A percentile compares a stretch with the other conserved stretches of the same genome.
Evolutionary conservation across 2,113 vertebrate genomes (phyloP).

Genomic region (Zeus faber): DNA sequence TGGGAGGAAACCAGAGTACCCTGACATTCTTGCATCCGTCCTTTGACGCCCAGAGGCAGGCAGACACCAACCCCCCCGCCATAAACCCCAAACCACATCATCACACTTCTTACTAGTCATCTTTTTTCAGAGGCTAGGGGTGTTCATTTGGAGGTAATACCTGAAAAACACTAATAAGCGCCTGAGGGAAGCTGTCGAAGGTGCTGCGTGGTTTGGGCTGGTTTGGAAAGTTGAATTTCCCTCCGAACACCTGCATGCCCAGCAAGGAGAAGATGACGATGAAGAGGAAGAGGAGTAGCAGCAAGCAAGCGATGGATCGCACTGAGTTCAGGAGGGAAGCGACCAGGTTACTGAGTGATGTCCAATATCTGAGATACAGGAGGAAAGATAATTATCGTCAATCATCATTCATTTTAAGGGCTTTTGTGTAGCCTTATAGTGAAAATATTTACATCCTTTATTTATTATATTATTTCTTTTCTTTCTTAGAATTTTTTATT

Average conservation of each 20-base stretch:
- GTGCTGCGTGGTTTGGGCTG: conserved; percentile 83
- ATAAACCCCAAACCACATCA: too few species aligned
- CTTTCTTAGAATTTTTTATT: too few species aligned
- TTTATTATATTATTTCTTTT: too few species aligned
- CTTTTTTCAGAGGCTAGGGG: too few species aligned
- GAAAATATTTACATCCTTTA: too few species aligned
- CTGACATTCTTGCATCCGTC: too few species aligned
- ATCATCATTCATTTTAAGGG: not conserved
- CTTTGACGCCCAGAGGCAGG: too few species aligned
- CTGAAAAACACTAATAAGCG: conserved; percentile 94
- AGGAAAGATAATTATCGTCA: not conserved
- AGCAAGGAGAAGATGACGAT: conserved; percentile 89
- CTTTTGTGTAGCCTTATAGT: too few species aligned
- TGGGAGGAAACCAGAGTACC: too few species aligned
- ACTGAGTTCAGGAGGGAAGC: conserved; percentile 89
- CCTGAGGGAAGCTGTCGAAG: conserved; percentile 92
- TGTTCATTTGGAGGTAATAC: too few species aligned
- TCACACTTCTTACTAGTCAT: too few species aligned
- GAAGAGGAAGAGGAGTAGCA: conserved; percentile 92
- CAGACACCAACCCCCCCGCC: too few species aligned
- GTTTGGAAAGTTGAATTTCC: conserved; percentile 87
- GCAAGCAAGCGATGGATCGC: conserved; percentile 88
- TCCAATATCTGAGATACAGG: conserved; percentile 82
- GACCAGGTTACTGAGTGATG: conserved; percentile 87
- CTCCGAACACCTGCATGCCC: conserved; percentile 83